Conservation (phyloP, 2,797 vertebrate species). For the Schizothorax lantsangensis region DNA sequence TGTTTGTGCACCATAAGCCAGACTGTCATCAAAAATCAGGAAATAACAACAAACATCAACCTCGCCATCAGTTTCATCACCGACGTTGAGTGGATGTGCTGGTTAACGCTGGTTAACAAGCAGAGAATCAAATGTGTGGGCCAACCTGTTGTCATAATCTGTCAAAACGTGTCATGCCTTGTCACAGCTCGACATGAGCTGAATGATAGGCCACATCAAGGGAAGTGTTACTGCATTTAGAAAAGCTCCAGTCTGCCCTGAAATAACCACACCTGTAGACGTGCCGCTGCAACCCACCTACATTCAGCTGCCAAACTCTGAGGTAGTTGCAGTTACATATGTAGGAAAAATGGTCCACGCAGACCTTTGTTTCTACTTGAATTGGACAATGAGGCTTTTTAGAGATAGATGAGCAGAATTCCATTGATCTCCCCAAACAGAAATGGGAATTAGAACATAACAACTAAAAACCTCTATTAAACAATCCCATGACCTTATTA, state of each 20-base stretch:
- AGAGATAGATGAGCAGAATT: not conserved
- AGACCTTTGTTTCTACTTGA: conserved; percentile 19
- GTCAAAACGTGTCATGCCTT: conserved; percentile 59
- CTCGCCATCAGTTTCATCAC: not conserved
- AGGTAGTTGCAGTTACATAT: conserved; percentile 9
- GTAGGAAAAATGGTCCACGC: not conserved
- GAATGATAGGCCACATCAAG: conserved; percentile 54
- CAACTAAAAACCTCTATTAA: not conserved
- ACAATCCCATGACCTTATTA: not conserved
- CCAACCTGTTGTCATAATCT: conserved; percentile 58
- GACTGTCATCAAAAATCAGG: not conserved
- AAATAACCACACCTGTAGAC: conserved; percentile 52
- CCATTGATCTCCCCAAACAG: not conserved
- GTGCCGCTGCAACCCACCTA: conserved; percentile 33
- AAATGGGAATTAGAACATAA: not conserved
- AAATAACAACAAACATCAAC: conserved; percentile 17
- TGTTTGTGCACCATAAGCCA: not conserved
- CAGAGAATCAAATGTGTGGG: conserved; percentile 54
- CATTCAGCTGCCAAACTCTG: not conserved
- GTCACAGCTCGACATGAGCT: conserved; percentile 54
- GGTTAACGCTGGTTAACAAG: conserved; percentile 55
- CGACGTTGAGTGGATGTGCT: conserved; percentile 37
- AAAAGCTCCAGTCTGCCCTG: conserved; percentile 42
- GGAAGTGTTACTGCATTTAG: conserved; percentile 39
- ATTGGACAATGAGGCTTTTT: conserved; percentile 35